These are phyloP conservation scores for Erebia palarica DNA, from an alignment of 2,888 invertebrate species.

Conservation along the genomic window DNA sequence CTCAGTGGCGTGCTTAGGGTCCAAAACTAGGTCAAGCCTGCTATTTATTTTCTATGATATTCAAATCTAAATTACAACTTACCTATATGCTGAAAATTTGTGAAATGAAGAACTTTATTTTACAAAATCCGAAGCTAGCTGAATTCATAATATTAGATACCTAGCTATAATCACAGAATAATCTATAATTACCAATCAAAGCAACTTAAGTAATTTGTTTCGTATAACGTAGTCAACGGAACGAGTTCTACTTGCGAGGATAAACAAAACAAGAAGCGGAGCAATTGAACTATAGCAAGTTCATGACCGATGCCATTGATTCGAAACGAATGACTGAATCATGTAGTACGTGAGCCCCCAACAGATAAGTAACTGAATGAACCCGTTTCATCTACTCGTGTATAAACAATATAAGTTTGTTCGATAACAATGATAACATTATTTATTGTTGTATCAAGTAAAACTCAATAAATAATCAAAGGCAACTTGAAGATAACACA, in stretches of 20 bases:
- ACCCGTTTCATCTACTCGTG: not conserved
- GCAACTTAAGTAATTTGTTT: not conserved
- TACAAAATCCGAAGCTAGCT: no score
- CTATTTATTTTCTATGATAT: no score
- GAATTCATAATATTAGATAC: no score
- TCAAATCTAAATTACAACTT: no score
- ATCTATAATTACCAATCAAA: no score
- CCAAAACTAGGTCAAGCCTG: no score
- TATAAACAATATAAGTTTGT: not conserved
- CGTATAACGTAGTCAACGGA: not conserved
- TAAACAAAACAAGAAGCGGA: not conserved
- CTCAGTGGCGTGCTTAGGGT: no score
- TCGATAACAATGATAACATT: slow-evolving; percentile 12
- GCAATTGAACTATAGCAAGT: slow-evolving; percentile 53
- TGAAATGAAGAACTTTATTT: no score
- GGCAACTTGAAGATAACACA: not conserved
- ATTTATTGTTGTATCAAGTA: not conserved
- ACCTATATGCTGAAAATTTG: no score
- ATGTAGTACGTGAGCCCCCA: slow-evolving; percentile 36
- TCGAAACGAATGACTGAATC: slow-evolving; percentile 47
- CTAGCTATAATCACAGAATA: no score
- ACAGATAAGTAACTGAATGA: slow-evolving; percentile 28
- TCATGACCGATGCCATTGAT: slow-evolving; percentile 56
- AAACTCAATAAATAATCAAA: not conserved
- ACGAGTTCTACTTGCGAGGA: not conserved